Percentiles rank a stretch among this genome's conserved stretches.
Conservation (phyloP, 2,888 invertebrate genomes). For the Epistrophe eligans region DNA sequence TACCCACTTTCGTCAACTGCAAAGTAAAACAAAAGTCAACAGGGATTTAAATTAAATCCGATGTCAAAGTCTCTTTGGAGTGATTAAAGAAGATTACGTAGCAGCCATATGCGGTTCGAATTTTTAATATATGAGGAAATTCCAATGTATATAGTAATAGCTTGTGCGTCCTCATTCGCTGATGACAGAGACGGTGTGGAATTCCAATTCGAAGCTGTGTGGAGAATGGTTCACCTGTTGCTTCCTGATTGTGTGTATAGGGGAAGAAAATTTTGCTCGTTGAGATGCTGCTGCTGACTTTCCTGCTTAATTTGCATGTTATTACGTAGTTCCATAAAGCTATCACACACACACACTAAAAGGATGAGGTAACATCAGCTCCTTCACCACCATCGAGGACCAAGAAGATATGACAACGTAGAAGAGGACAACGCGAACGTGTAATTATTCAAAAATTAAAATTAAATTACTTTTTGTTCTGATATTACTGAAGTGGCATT, state of each 20-base stretch:
- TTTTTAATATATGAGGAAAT: constrained; percentile 68
- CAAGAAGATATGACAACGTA: constrained; percentile 1
- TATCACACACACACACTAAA: constrained; percentile 6
- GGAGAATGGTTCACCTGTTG: constrained; percentile 63
- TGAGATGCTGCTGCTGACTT: constrained; percentile 46
- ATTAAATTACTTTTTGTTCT: constrained; percentile 73
- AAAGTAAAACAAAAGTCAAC: constrained; percentile 16
- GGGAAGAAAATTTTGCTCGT: constrained; percentile 8
- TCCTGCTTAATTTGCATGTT: constrained; percentile 71
- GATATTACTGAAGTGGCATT: constrained; percentile 72
- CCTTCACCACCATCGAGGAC: constrained; percentile 14
- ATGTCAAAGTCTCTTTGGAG: constrained; percentile 46
- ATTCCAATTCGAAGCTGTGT: constrained; percentile 51
- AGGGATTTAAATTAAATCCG: constrained; percentile 31
- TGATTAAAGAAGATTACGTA: constrained; percentile 53
- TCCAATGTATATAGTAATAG: constrained; percentile 40
- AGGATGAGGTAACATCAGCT: not conserved
- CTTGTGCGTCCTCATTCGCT: constrained; percentile 43
- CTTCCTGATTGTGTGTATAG: constrained; percentile 30
- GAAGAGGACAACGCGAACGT: constrained; percentile 49
- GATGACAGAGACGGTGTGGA: constrained; percentile 45
- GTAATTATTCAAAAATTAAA: constrained; percentile 75
- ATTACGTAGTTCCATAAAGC: constrained; percentile 50
- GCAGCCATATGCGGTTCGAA: constrained; percentile 47
- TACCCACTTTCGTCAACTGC: not conserved